Evolutionary conservation across 92 coral and sea anemone species (phyloP).

Genomic region (Parazoanthus atlanticus): DNA sequence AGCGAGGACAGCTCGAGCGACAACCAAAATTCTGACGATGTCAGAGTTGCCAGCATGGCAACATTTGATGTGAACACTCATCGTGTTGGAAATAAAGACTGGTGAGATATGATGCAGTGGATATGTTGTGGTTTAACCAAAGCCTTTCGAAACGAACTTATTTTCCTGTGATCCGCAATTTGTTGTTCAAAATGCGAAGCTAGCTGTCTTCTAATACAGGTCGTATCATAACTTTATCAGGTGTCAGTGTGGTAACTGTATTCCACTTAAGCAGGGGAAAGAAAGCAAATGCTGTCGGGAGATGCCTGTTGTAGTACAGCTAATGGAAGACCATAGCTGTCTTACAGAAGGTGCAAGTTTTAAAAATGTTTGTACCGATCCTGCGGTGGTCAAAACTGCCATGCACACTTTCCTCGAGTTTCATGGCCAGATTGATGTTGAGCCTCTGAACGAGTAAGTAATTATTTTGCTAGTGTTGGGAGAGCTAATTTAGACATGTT

Average conservation of each 20-base stretch:
- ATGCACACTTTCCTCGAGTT: constrained; percentile 27
- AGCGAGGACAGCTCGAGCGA: too few species aligned
- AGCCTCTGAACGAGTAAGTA: constrained; percentile 25
- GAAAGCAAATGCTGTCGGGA: not conserved
- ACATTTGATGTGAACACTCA: constrained; percentile 11
- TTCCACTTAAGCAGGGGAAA: constrained; percentile 17
- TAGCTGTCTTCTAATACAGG: not conserved
- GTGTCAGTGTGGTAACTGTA: constrained; percentile 31
- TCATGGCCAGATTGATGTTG: constrained; percentile 15
- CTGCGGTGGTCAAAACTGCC: constrained; percentile 6
- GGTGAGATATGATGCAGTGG: not conserved
- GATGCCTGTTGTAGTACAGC: not conserved
- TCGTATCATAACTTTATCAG: not conserved
- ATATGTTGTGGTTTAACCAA: not conserved
- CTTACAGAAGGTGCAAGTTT: constrained; percentile 1
- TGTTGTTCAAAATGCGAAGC: not conserved
- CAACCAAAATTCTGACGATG: not conserved
- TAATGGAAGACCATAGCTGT: not conserved
- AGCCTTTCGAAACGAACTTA: not conserved
- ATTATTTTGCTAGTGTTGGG: too few species aligned
- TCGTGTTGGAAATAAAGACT: constrained; percentile 15
- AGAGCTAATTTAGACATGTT: too few species aligned
- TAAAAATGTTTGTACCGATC: constrained; percentile 3
- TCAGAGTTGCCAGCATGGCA: not conserved
- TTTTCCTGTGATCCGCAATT: not conserved